phyloP scores from a whole-genome alignment of 2,888 invertebrate genomes.

The Erebia palarica region DNA sequence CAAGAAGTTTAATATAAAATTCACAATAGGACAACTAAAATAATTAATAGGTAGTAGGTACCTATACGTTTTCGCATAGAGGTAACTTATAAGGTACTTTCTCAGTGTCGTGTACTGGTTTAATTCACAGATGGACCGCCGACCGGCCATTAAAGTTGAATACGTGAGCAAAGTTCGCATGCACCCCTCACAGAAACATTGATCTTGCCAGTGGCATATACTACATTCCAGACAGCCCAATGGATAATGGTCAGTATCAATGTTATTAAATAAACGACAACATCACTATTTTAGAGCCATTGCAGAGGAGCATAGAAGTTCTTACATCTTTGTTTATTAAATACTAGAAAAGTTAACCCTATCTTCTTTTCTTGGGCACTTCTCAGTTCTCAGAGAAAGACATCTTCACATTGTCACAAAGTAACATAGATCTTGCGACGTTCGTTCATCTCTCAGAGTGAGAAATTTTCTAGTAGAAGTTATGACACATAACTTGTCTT shows the following conservation, averaged over 20 bases:
- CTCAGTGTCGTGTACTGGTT: constrained; percentile 9
- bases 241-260: no score
- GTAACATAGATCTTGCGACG: constrained; percentile 8
- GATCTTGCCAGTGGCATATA: neutral
- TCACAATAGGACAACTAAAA: neutral
- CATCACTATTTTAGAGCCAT: neutral
- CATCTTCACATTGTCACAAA: constrained; percentile 3
- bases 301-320: neutral
- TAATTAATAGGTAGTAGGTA: neutral
- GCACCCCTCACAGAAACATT: constrained; percentile 3
- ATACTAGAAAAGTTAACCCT: constrained; percentile 5
- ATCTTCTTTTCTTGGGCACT: neutral
- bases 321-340: neutral
- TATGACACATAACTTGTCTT: neutral
- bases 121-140: constrained; percentile 10
- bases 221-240: neutral
- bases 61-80: no score
- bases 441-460: neutral
- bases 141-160: constrained; percentile 10
- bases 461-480: constrained; percentile 5
- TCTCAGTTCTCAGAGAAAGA: neutral
- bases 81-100: neutral
- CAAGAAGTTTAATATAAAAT: neutral
- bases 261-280: neutral
- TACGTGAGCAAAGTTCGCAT: constrained; percentile 17